Conservation (phyloP, 2,888 invertebrate species). For the Drosophila phalerata region DNA sequence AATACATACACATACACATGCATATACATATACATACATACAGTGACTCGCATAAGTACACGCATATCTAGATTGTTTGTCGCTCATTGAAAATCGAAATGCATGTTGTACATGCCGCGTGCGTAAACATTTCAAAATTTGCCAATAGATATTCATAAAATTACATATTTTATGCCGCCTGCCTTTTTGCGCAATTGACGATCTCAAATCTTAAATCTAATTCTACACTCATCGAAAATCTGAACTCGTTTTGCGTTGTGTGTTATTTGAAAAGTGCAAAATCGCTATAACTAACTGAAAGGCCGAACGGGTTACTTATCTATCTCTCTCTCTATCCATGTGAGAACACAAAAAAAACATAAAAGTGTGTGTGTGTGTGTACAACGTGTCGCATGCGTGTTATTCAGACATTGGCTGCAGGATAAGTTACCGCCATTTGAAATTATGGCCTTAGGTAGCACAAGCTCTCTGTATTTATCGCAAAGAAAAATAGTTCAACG, state of each 20-base stretch:
- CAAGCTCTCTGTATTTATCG: conserved; percentile 22
- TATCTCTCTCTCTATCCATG: conserved; percentile 4
- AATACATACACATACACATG: conserved; percentile 1
- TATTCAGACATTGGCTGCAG: conserved; percentile 49
- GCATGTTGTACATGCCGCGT: conserved; percentile 57
- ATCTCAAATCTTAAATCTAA: conserved; percentile 54
- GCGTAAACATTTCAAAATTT: conserved; percentile 78
- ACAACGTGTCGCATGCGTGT: conserved; percentile 70
- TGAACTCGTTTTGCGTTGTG: conserved; percentile 65
- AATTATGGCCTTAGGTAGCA: conserved; percentile 58
- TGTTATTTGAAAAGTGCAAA: conserved; percentile 61
- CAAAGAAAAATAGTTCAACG: not conserved
- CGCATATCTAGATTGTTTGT: conserved; percentile 71
- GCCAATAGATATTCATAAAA: conserved; percentile 71
- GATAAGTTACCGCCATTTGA: conserved; percentile 37
- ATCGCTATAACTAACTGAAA: conserved; percentile 60
- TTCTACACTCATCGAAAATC: conserved; percentile 61
- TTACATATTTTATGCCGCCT: conserved; percentile 65
- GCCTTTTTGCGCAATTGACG: conserved; percentile 60
- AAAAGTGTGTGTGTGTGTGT: not conserved
- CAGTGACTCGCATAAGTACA: conserved; percentile 2
- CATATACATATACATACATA: conserved; percentile 3
- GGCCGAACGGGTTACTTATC: conserved; percentile 66
- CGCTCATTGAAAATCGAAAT: conserved; percentile 58
- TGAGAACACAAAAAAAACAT: conserved; percentile 7